These are phyloP conservation scores for Myrmecophaga tridactyla DNA, from an alignment of 2,113 vertebrate species.

Conservation along the genomic window DNA sequence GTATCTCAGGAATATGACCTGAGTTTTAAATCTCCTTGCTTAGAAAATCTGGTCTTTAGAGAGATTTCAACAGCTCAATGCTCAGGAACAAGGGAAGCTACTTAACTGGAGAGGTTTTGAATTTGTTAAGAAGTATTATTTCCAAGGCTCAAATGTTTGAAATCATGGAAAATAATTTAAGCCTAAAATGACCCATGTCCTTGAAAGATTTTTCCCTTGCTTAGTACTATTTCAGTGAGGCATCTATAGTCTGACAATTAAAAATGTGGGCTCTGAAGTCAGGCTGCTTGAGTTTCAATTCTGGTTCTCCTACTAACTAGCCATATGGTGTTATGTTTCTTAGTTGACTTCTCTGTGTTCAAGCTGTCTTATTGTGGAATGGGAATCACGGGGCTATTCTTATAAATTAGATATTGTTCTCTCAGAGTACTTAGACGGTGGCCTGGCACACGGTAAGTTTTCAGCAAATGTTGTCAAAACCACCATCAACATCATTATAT, in stretches of 20 bases:
- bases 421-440: neutral
- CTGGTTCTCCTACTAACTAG: neutral
- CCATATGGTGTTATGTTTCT: neutral
- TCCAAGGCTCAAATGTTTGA: neutral
- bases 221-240: constrained; percentile 19
- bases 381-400: neutral
- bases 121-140: neutral
- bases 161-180: neutral
- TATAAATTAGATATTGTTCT: neutral
- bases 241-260: neutral
- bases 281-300: neutral
- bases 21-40: neutral
- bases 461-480: neutral
- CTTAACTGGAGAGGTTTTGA: neutral
- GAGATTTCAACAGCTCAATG: constrained; percentile 3
- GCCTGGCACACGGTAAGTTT: neutral
- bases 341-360: neutral
- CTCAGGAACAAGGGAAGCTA: neutral
- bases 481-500: neutral
- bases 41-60: neutral
- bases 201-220: neutral
- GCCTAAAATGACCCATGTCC: neutral
- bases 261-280: neutral
- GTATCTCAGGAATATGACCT: neutral
- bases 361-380: neutral